A percentile compares a stretch with the other conserved stretches of the same genome.
Evolutionary conservation across 2,113 vertebrate genomes (phyloP).

Genomic region (Gracilinanus agilis): DNA sequence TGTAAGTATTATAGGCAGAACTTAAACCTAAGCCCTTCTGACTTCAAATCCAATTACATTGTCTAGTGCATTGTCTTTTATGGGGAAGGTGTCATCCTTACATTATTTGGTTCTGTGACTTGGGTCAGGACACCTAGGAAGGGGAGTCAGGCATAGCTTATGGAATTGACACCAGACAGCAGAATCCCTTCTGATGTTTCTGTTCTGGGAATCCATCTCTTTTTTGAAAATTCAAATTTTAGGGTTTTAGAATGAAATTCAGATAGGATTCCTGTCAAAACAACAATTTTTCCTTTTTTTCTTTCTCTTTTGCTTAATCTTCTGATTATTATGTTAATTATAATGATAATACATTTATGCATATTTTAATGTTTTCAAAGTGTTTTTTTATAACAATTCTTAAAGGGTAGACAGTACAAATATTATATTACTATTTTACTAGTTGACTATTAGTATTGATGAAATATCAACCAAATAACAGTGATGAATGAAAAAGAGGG

Average conservation of each 20-base stretch:
- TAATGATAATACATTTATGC: neutral
- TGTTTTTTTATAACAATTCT: neutral
- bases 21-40: neutral
- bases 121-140: neutral
- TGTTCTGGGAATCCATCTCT: neutral
- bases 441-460: neutral
- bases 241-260: neutral
- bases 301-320: neutral
- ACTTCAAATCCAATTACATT: neutral
- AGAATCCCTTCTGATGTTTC: neutral
- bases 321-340: neutral
- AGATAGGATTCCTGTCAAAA: neutral
- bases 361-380: neutral
- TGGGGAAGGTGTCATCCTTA: neutral
- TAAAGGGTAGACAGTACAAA: neutral
- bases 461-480: neutral
- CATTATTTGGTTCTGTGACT: neutral
- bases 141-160: neutral
- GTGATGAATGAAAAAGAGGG: neutral
- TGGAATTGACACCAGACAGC: neutral
- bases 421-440: neutral
- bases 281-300: neutral
- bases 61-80: neutral
- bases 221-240: neutral
- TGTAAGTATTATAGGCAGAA: neutral